Evolutionary conservation across 64 coral and sea anemone species (phyloP).

Genomic region (Exaiptasia diaphana): DNA sequence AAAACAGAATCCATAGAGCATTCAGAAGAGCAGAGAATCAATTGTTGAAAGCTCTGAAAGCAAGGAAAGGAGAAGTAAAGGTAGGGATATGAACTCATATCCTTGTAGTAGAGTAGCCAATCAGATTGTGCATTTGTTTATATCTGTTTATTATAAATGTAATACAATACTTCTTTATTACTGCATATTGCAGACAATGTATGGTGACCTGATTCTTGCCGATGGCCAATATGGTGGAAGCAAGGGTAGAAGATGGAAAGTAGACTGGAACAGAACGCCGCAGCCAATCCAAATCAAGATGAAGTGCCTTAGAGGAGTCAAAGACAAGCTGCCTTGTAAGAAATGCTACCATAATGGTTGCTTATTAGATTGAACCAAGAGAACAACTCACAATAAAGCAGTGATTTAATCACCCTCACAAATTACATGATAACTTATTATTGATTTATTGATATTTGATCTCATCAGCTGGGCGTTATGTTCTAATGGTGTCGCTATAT

Average conservation of each 20-base stretch:
- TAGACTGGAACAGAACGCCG: constrained; percentile 95
- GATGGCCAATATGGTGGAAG: constrained; percentile 96
- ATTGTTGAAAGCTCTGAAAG: constrained; percentile 80
- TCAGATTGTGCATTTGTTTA: not conserved
- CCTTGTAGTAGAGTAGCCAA: no score
- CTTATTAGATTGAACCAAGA: not conserved
- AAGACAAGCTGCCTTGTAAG: constrained; percentile 85
- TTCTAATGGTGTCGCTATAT: constrained; percentile 97
- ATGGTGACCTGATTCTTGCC: constrained; percentile 88
- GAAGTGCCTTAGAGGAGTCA: constrained; percentile 90
- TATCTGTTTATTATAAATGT: not conserved
- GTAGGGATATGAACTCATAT: constrained; percentile 38
- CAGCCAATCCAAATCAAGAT: constrained; percentile 96
- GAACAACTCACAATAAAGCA: no score
- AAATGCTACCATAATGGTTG: not conserved
- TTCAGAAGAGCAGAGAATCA: constrained; percentile 91
- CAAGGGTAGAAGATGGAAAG: constrained; percentile 93
- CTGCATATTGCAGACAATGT: constrained; percentile 94
- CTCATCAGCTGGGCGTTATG: constrained; percentile 78
- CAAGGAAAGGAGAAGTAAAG: constrained; percentile 98
- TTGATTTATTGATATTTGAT: no score
- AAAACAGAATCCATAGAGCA: constrained; percentile 93
- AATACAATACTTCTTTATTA: no score
- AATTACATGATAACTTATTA: no score
- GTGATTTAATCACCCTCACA: no score